These are phyloP conservation scores for Mandrillus leucophaeus DNA, from an alignment of 2,113 vertebrate genomes.

Conservation along the genomic window DNA sequence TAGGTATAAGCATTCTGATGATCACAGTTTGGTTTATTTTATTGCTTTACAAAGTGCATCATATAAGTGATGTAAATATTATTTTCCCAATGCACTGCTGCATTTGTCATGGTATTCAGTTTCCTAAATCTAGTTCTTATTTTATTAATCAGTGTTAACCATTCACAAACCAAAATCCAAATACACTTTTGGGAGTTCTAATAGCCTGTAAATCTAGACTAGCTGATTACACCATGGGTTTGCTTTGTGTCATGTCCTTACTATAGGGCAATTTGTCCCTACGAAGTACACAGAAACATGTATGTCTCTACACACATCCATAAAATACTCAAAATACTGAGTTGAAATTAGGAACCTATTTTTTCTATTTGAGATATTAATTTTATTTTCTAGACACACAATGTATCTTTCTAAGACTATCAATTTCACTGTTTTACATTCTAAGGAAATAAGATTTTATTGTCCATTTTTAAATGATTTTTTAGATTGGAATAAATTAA, in stretches of 20 bases:
- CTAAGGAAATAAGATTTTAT: background rate
- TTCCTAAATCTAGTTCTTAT: background rate
- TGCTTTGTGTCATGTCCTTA: background rate
- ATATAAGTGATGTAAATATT: background rate
- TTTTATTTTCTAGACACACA: background rate
- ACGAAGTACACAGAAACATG: background rate
- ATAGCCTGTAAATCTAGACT: background rate
- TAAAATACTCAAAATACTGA: background rate
- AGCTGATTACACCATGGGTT: background rate
- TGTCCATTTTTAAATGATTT: background rate
- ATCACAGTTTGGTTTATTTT: background rate
- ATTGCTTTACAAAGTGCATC: background rate
- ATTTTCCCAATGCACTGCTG: background rate
- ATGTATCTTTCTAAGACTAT: background rate
- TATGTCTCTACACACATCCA: fast-evolving
- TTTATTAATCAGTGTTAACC: background rate
- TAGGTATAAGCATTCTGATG: background rate
- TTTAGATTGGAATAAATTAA: background rate
- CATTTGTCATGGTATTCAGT: background rate
- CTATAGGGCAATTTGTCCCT: background rate
- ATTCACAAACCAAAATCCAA: background rate
- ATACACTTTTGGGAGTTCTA: background rate
- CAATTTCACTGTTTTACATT: background rate
- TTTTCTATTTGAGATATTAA: background rate
- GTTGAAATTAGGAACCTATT: background rate